A percentile compares a stretch with the other conserved stretches of the same genome.
phyloP scores from a whole-genome alignment of 2,888 invertebrate genomes.

The Drosophila mercatorum region DNA sequence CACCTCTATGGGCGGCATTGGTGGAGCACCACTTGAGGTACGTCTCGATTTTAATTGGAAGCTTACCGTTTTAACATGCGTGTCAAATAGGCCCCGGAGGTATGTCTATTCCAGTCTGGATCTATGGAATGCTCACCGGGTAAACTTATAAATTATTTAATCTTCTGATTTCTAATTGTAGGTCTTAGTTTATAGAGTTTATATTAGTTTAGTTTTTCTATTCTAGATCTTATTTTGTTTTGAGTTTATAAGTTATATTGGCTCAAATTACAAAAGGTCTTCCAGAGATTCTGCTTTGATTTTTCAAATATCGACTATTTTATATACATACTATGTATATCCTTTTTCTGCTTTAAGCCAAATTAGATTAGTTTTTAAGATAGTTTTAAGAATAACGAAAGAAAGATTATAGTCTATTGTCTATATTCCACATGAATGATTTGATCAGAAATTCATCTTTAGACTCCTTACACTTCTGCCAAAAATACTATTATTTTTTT shows the following conservation, averaged over 20 bases:
- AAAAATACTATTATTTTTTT: not conserved
- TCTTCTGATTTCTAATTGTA: not conserved
- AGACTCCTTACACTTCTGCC: constrained; percentile 25
- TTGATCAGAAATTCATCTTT: not conserved
- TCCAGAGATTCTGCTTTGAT: not conserved
- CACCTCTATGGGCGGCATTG: constrained; percentile 21
- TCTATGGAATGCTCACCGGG: constrained; percentile 45
- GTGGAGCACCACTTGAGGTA: constrained; percentile 48
- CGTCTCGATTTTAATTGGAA: not conserved
- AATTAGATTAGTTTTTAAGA: not conserved
- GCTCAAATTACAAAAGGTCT: too few species aligned
- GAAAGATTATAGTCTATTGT: too few species aligned
- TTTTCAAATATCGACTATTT: not conserved
- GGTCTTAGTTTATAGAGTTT: not conserved
- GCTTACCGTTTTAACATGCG: not conserved
- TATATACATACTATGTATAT: not conserved
- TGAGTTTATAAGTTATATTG: not conserved
- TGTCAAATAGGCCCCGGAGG: constrained; percentile 31
- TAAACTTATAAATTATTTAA: constrained; percentile 14
- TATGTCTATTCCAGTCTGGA: constrained; percentile 42
- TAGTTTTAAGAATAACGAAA: not conserved
- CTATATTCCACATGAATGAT: not conserved
- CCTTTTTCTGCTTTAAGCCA: not conserved
- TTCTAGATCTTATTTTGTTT: not conserved
- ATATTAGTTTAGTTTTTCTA: not conserved